phyloP scores from a whole-genome alignment of 2,888 invertebrate genomes.

The Heliconius charithonia region DNA sequence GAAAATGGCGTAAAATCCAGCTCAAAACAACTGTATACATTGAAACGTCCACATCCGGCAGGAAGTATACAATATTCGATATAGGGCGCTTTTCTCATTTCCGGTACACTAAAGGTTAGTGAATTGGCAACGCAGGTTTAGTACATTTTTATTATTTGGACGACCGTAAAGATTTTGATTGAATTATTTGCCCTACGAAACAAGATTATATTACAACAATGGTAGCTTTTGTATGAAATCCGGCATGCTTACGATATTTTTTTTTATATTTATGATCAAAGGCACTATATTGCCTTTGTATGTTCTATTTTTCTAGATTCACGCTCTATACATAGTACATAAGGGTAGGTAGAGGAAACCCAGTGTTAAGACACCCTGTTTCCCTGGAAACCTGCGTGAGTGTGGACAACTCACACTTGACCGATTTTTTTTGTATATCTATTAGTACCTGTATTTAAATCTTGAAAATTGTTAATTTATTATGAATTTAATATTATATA shows the following conservation, averaged over 20 bases:
- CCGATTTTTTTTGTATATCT: too few relatives aligned
- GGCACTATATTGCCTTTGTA: not conserved
- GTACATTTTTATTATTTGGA: conserved; percentile 23
- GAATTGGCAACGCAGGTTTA: conserved; percentile 18
- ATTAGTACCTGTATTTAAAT: too few relatives aligned
- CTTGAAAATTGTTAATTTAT: too few relatives aligned
- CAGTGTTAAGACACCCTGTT: not conserved
- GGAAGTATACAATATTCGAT: conserved; percentile 29
- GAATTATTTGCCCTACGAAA: conserved; percentile 21
- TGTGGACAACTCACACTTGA: too few relatives aligned
- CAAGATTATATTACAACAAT: not conserved
- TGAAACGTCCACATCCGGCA: conserved; percentile 35
- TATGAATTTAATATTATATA: conserved; percentile 1
- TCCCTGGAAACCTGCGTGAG: too few relatives aligned
- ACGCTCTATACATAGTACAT: too few relatives aligned
- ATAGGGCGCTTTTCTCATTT: conserved; percentile 32
- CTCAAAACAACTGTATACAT: conserved; percentile 35
- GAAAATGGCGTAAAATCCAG: conserved; percentile 23
- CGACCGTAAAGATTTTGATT: conserved; percentile 21
- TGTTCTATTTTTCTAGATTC: not conserved
- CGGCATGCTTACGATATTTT: not conserved
- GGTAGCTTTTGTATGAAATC: not conserved
- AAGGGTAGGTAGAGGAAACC: too few relatives aligned
- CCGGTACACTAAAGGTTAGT: conserved; percentile 29
- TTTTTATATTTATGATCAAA: not conserved